phyloP scores from a whole-genome alignment of 2,113 vertebrate genomes.

The Actenoides lindsayi region DNA sequence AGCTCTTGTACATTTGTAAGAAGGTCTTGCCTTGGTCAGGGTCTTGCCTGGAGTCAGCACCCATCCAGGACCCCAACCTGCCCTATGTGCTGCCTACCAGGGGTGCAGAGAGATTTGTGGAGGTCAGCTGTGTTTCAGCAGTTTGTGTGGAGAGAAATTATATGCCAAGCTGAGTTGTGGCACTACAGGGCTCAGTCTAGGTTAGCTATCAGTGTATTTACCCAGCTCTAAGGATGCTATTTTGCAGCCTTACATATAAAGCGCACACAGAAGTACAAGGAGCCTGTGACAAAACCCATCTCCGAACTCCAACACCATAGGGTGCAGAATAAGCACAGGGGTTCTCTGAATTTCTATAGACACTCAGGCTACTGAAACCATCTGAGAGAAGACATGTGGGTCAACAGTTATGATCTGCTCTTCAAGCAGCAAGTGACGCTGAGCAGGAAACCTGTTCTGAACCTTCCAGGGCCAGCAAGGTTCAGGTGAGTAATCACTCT shows the following conservation, averaged over 20 bases:
- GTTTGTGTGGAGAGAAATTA: neutral
- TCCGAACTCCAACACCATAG: neutral
- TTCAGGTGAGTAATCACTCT: neutral
- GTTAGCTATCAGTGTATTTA: neutral
- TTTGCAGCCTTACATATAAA: neutral
- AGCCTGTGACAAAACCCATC: neutral
- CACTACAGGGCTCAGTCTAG: neutral
- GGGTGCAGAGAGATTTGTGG: neutral
- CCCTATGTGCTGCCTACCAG: neutral
- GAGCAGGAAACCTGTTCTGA: neutral
- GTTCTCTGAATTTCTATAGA: neutral
- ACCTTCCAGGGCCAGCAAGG: neutral
- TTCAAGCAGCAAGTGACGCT: neutral
- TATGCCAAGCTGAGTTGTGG: neutral
- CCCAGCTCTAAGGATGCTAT: rapidly evolving
- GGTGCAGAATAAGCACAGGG: neutral
- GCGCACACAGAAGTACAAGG: neutral
- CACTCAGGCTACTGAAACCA: neutral
- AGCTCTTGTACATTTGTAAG: neutral
- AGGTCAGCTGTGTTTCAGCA: neutral
- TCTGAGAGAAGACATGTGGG: neutral
- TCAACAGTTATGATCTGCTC: neutral
- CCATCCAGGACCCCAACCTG: neutral
- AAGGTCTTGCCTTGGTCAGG: neutral
- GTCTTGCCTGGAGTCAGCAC: neutral